Evolutionary conservation across 2,888 invertebrate species (phyloP), one percentile per base, ranked within the genome.

Genomic region (Platypus cylindrus): DNA sequence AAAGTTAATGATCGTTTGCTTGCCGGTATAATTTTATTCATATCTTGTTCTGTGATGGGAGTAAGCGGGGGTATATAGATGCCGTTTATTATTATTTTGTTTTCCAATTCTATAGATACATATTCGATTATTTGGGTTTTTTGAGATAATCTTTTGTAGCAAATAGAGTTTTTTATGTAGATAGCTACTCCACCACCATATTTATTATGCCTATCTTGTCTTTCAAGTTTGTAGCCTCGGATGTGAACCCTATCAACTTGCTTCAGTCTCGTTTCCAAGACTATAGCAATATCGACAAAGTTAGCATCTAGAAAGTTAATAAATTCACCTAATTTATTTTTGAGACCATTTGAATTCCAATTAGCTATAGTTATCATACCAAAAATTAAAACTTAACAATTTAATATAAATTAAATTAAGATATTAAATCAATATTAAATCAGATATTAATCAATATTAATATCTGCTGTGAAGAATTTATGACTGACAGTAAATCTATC

Each of bases 341-440:
- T 14, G 5, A 32, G 13, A 23, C 32, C 32, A 24, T 32, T 32
- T 9, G 14, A n/a, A 13, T 32, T 32, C 32, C 32, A 32, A 15
- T 5, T 7, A n/a, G 13, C 15, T 17, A 30, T 30, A 7, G n/a
- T 30, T 8, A 30, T 3, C 7, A n/a, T n/a, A n/a, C n/a, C n/a
- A n/a, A n/a, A n/a, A n/a, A n/a, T n/a, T n/a, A n/a, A n/a, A n/a
- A n/a, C n/a, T n/a, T n/a, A n/a, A n/a, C n/a, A n/a, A n/a, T n/a
- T n/a, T n/a, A n/a, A n/a, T n/a, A n/a, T n/a, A n/a, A n/a, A n/a
- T n/a, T n/a, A n/a, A n/a, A n/a, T n/a, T n/a, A n/a, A n/a, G n/a
- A n/a, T n/a, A n/a, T n/a, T n/a, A n/a, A n/a, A n/a, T n/a, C n/a
- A n/a, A n/a, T n/a, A n/a, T n/a, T n/a, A n/a, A n/a, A n/a, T n/a